Evolutionary conservation across 2,113 vertebrate genomes (phyloP).

Genomic region (Pipra filicauda): DNA sequence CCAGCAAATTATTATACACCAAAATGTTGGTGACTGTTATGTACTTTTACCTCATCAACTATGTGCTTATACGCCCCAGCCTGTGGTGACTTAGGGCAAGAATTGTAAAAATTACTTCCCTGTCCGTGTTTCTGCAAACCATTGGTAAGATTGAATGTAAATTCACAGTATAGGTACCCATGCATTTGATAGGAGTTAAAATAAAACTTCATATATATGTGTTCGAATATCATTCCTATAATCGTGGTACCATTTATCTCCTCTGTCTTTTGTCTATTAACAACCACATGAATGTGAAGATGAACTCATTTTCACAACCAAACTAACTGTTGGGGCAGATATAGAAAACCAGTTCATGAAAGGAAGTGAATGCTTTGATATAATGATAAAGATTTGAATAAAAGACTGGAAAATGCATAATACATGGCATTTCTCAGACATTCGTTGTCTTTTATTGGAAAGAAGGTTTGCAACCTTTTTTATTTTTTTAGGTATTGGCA

Average conservation of each 20-base stretch:
- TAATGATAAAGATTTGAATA: background rate
- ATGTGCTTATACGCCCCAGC: background rate
- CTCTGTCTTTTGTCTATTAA: background rate
- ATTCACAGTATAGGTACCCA: background rate
- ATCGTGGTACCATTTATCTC: background rate
- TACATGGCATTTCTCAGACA: background rate
- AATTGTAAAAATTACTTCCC: background rate
- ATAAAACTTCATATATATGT: background rate
- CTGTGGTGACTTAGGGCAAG: background rate
- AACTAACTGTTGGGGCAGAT: accelerated
- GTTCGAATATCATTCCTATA: background rate
- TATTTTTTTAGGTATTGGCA: background rate
- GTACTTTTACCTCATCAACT: background rate
- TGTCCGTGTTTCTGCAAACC: background rate
- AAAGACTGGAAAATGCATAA: background rate
- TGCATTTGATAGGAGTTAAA: background rate
- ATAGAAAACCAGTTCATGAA: background rate
- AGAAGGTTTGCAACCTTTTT: background rate
- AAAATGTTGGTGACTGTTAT: background rate
- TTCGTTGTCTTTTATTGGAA: background rate
- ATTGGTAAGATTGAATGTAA: background rate
- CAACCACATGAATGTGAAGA: background rate
- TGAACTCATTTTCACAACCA: background rate
- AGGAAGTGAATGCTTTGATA: background rate
- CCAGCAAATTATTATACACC: background rate